Evolutionary conservation across 2,888 invertebrate species (phyloP), one percentile per base, ranked within the genome.

Genomic region (Megamerina dolium): DNA sequence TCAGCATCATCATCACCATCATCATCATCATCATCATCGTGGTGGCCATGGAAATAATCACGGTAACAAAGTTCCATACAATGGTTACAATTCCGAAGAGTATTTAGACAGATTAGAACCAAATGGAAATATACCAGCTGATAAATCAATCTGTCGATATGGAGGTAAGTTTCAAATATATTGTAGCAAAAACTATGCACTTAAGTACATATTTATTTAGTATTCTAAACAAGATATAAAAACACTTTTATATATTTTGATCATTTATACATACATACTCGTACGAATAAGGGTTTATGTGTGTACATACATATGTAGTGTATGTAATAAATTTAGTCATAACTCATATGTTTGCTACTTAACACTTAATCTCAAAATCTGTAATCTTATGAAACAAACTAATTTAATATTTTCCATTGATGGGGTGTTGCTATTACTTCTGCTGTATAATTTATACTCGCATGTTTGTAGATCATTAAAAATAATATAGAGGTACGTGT

Each of bases 101-200:
- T 92, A 87, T 77, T 82, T 92, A 71, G 91, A 92, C 75, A 81
- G 90, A 70, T 81, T 91, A 66, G 92, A 93, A 76, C 89, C 87
- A 67, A 92, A 90, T 75, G 91, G 91, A 66, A 92, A 90, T 77
- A 90, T 90, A 76, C 89, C 84, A 65, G 82, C 83, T 72, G 87
- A 87, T 69, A 89, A 90, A 77, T 79, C 80, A 52, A 83, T 85
- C 73, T 77, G 80, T 71, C 76, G 79, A 75, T 83, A 80, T 70
- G 82, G 82, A 80, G 68, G 68, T 68, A 57, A 69, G 68, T 26
- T 30, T 2, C 29, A 8, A 5, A 12, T 19, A 16, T n/a, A n/a
- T n/a, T n/a, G n/a, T n/a, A 3, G 10, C 16, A 13, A n/a, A 23
- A 6, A 14, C n/a, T 13, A 26, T 33, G 9, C 19, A 17, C 19